Percentiles rank a stretch among this genome's conserved stretches.
These are phyloP conservation scores for Drosophila sp. DNA, from an alignment of 1,140 invertebrate genomes.

Conservation along the genomic window DNA sequence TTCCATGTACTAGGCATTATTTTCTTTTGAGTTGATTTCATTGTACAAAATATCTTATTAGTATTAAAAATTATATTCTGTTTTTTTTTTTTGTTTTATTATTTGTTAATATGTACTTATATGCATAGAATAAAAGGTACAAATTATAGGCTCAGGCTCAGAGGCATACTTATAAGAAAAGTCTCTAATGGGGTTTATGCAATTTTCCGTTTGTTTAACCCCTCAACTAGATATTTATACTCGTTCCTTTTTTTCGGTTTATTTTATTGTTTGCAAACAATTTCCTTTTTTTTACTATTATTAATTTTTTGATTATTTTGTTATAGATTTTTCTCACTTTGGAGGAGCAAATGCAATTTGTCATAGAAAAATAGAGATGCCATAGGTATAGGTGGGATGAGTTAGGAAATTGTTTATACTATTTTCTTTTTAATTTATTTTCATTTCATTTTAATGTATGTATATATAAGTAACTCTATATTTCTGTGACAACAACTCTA, in stretches of 20 bases:
- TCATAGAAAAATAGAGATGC: slow-evolving; percentile 81
- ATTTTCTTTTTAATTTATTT: slow-evolving; percentile 22
- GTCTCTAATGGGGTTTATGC: slow-evolving; percentile 64
- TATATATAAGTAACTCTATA: slow-evolving; percentile 57
- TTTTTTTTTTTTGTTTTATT: slow-evolving; percentile 10
- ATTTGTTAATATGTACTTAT: slow-evolving; percentile 55
- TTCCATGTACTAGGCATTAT: slow-evolving; percentile 54
- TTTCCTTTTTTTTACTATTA: slow-evolving; percentile 48
- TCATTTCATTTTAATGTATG: slow-evolving; percentile 24
- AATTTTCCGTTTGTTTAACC: slow-evolving; percentile 27
- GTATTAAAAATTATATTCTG: slow-evolving; percentile 69
- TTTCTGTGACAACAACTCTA: slow-evolving; percentile 45
- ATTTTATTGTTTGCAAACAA: slow-evolving; percentile 52
- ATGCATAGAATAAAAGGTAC: slow-evolving; percentile 76
- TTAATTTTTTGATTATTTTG: slow-evolving; percentile 24
- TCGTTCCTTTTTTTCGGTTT: slow-evolving; percentile 38
- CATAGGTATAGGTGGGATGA: slow-evolving; percentile 70
- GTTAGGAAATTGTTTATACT: slow-evolving; percentile 78
- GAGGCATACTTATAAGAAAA: slow-evolving; percentile 65
- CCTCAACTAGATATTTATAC: slow-evolving; percentile 48
- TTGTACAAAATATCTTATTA: slow-evolving; percentile 72
- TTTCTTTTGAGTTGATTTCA: slow-evolving; percentile 51
- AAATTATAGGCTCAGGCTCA: slow-evolving; percentile 74
- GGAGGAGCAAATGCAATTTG: slow-evolving; percentile 62
- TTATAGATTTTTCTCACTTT: slow-evolving; percentile 61